These are phyloP conservation scores for Thinocorus orbignyianus DNA, from an alignment of 2,113 vertebrate genomes.

Conservation along the genomic window DNA sequence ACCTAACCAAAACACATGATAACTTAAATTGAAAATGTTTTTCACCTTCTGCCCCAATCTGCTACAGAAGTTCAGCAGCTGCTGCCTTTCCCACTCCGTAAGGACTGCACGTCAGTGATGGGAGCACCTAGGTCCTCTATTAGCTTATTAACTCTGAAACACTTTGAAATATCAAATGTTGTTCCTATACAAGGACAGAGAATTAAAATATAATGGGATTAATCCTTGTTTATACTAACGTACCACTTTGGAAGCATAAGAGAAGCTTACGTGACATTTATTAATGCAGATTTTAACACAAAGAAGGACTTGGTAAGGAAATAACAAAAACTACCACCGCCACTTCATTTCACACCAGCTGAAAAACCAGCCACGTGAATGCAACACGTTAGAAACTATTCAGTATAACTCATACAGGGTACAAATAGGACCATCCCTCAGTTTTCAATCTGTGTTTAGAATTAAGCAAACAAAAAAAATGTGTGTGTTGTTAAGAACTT, in stretches of 20 bases:
- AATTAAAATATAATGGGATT: conserved; percentile 22
- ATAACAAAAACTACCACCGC: not conserved
- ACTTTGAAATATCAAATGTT: not conserved
- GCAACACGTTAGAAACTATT: not conserved
- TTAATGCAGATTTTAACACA: not conserved
- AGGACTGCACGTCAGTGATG: not conserved
- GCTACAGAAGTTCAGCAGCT: not conserved
- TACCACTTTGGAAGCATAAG: not conserved
- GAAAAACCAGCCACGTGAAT: not conserved
- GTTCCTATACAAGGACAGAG: not conserved
- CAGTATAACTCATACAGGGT: not conserved
- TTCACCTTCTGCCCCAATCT: not conserved
- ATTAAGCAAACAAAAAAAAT: not conserved
- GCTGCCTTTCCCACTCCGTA: not conserved
- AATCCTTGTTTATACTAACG: not conserved
- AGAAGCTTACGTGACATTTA: not conserved
- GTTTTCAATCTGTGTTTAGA: not conserved
- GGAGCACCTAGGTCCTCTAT: not conserved
- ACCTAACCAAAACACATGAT: not conserved
- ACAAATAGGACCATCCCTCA: not conserved
- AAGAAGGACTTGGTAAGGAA: not conserved
- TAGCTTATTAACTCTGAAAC: not conserved
- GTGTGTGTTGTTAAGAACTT: not conserved
- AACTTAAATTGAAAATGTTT: not conserved
- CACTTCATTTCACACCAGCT: not conserved